Percentiles rank a stretch among this genome's conserved stretches.
Conservation (phyloP, 2,113 vertebrate species). For the Bubo scandiacus region DNA sequence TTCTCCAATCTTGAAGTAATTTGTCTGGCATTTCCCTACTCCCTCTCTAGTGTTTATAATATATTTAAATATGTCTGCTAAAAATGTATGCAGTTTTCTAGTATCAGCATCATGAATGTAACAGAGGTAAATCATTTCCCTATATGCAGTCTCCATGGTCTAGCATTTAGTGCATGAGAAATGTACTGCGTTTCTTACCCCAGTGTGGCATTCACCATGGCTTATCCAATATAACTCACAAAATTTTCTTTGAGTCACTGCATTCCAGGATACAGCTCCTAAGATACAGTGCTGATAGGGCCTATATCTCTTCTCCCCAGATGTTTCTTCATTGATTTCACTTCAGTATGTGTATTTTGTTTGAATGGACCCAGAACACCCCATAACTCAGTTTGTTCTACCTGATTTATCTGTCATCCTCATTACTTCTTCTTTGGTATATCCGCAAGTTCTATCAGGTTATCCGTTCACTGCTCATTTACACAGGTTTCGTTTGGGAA, state of each 20-base stretch:
- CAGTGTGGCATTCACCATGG: neutral
- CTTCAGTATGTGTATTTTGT: neutral
- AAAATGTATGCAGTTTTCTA: neutral
- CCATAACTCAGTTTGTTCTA: neutral
- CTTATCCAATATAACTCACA: neutral
- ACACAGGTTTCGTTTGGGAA: neutral
- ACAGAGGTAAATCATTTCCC: neutral
- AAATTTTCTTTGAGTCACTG: neutral
- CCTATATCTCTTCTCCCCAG: neutral
- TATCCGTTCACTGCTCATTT: neutral
- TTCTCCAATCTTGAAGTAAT: neutral
- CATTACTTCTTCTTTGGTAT: neutral
- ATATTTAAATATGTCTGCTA: neutral
- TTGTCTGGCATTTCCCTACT: neutral
- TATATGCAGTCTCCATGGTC: neutral
- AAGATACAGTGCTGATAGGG: neutral
- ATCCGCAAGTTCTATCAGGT: neutral
- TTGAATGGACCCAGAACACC: neutral
- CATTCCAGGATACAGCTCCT: neutral
- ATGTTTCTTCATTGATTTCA: neutral
- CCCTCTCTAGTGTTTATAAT: neutral
- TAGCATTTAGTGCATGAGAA: neutral
- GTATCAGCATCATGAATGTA: neutral
- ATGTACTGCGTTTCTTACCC: neutral
- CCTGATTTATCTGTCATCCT: neutral